Evolutionary conservation across 2,888 invertebrate genomes (phyloP), one percentile per base, ranked within the genome.

Genomic region (Drosophila flavopinicola): DNA sequence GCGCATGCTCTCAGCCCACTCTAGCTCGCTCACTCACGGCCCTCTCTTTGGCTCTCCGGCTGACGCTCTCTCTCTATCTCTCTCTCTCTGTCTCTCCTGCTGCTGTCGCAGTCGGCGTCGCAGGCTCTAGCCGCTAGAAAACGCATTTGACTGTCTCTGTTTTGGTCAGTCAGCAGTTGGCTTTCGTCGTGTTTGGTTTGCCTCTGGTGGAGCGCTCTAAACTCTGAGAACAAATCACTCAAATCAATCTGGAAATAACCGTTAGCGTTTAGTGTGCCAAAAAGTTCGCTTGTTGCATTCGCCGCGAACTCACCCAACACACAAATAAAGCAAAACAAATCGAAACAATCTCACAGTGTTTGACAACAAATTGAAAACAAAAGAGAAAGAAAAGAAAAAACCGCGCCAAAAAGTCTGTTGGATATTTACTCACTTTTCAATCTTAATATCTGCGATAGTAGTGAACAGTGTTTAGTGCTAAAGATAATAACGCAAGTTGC

Each of bases 101-200:
- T 63, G 29, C 59, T 52, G 71, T 27, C 70, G 66, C 58, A 49
- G 76, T 64, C 66, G 65, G 30, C 73, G 66, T 70, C 66, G 61
- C 63, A 51, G 67, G 47, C 56, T 63, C 38, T 75, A 77, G 67
- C 70, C 70, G 73, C 61, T 73, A 86, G 86, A 89, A 90, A 90
- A 89, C 88, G 84, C 86, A 88, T 83, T 90, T 88, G 87, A 89
- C 89, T 88, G 89, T 90, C 90, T 91, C 90, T 91, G 91, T 91
- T 91, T 91, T 91, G 91, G 91, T 91, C 91, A 91, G 91, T 91
- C 90, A 90, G 90, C 90, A 91, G 90, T 91, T 90, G 91, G 89
- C 88, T 87, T 88, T 89, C 89, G 89, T 87, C 69, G 88, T 83
- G 88, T 85, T 87, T 82, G 87, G 87, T 87, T 76, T 80, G 86